phyloP scores from a whole-genome alignment of 2,797 vertebrate species.

The Luscinia luscinia region DNA sequence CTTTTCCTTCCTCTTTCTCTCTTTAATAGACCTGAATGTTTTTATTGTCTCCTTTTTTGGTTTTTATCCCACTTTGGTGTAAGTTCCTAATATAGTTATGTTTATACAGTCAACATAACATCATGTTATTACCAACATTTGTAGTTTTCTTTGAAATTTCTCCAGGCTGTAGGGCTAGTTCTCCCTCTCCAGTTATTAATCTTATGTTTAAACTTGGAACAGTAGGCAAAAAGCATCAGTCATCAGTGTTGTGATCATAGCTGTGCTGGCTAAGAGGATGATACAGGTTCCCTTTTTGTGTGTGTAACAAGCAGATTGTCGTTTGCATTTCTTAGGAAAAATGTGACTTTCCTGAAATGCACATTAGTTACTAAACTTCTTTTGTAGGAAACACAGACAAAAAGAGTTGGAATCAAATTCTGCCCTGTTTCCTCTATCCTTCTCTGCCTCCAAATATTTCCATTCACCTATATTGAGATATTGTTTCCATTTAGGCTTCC shows the following conservation, averaged over 20 bases:
- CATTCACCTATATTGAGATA: background rate
- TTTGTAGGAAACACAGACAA: background rate
- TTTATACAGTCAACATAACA: background rate
- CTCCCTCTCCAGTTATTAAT: background rate
- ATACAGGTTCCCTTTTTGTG: background rate
- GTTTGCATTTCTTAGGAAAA: background rate
- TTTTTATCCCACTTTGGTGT: background rate
- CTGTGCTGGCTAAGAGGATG: background rate
- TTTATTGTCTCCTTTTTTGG: background rate
- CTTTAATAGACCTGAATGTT: background rate
- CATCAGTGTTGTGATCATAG: background rate
- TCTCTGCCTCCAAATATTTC: background rate
- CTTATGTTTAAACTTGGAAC: background rate
- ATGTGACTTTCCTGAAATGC: background rate
- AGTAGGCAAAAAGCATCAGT: background rate
- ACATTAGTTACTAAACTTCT: background rate
- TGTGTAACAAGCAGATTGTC: background rate
- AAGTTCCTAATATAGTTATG: conserved; percentile 11
- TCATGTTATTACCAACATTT: conserved; percentile 7
- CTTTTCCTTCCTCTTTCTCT: background rate
- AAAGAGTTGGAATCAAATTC: background rate
- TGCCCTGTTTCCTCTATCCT: background rate
- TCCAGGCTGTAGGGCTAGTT: background rate
- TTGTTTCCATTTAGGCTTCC: background rate
- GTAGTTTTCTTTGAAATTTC: conserved; percentile 1